These are phyloP conservation scores for Acleris laterana DNA, from an alignment of 2,888 invertebrate genomes.

Conservation along the genomic window DNA sequence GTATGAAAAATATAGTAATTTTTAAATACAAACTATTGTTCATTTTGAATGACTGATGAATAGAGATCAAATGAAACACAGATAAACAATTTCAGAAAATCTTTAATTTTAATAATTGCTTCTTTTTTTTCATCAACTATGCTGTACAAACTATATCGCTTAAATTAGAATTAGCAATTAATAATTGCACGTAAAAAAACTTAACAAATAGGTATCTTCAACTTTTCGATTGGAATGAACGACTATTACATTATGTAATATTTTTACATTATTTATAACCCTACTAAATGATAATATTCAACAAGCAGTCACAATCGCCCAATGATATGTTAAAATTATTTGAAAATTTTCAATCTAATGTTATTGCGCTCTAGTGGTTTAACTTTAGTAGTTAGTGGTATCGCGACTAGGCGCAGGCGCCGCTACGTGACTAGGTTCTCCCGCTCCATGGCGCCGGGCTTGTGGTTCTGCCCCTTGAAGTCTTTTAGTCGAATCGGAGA, in stretches of 20 bases:
- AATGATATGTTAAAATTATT: slow-evolving; percentile 85
- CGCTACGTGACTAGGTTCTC: slow-evolving; percentile 72
- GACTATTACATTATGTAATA: slow-evolving; percentile 79
- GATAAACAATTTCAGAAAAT: slow-evolving; percentile 76
- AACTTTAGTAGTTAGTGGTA: slow-evolving; percentile 25
- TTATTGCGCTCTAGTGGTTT: slow-evolving; percentile 78
- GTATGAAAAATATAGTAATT: no score
- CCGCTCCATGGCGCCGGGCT: slow-evolving; percentile 64
- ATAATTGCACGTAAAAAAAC: slow-evolving; percentile 85
- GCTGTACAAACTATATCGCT: slow-evolving; percentile 84
- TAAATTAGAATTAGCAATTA: slow-evolving; percentile 84
- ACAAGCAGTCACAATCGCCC: slow-evolving; percentile 85
- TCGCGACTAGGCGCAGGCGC: slow-evolving; percentile 40
- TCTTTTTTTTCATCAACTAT: slow-evolving; percentile 78
- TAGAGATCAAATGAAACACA: slow-evolving; percentile 45
- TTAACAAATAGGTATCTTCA: slow-evolving; percentile 84
- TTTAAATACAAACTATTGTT: no score
- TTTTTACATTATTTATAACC: slow-evolving; percentile 79
- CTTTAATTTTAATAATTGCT: slow-evolving; percentile 84
- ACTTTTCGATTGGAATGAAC: slow-evolving; percentile 84
- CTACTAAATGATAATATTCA: slow-evolving; percentile 78
- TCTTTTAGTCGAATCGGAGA: slow-evolving; percentile 84
- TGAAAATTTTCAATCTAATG: slow-evolving; percentile 54
- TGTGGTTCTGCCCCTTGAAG: slow-evolving; percentile 79
- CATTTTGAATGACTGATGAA: no score